Evolutionary conservation across 2,797 vertebrate genomes (phyloP).

Genomic region (Potorous gilbertii): DNA sequence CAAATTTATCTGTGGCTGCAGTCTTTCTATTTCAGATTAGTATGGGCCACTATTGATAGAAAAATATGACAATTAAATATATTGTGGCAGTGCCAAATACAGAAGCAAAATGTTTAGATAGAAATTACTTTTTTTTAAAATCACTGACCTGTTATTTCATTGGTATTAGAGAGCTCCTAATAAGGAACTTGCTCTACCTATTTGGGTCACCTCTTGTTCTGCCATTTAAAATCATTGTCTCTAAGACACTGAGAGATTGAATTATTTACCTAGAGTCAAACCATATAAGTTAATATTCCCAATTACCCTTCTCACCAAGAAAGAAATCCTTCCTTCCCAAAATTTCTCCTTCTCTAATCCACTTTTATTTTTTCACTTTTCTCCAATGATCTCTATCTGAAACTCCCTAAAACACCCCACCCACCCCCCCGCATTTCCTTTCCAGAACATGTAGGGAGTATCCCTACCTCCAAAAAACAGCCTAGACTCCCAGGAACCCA

Average conservation of each 20-base stretch:
- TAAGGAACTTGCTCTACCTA: neutral
- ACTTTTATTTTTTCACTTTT: neutral
- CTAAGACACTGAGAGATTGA: neutral
- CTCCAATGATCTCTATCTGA: neutral
- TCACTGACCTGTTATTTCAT: neutral
- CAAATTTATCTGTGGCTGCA: slow-evolving; percentile 22
- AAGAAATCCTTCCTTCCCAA: neutral
- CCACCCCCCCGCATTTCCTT: neutral
- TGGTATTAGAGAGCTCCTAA: neutral
- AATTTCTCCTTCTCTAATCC: neutral
- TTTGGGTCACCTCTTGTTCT: neutral
- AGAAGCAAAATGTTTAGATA: neutral
- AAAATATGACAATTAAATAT: slow-evolving; percentile 13
- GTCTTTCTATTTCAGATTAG: slow-evolving; percentile 41
- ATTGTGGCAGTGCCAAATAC: neutral
- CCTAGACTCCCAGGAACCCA: neutral
- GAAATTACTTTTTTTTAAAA: neutral
- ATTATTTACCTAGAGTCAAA: neutral
- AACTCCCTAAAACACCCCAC: neutral
- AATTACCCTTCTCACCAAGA: neutral
- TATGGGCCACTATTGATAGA: slow-evolving; percentile 38
- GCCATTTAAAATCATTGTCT: neutral
- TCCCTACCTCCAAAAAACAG: neutral
- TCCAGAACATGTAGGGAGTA: neutral
- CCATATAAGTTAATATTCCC: neutral